These are phyloP conservation scores for Metellina segmentata DNA, from an alignment of 2,888 invertebrate genomes.

Conservation along the genomic window DNA sequence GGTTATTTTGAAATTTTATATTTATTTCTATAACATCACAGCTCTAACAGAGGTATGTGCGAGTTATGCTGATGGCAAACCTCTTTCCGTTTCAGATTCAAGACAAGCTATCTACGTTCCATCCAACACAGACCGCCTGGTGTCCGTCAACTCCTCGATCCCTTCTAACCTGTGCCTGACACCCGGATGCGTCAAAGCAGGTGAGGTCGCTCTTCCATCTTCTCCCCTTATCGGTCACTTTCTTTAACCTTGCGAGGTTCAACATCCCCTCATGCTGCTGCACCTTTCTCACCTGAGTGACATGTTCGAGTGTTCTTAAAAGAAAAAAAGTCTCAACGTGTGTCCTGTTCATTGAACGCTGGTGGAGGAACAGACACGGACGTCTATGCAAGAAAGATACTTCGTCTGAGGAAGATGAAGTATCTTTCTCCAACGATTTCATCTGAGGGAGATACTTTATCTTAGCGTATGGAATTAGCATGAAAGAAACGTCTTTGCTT, in stretches of 20 bases:
- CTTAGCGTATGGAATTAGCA: too few relatives aligned
- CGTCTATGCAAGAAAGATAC: too few relatives aligned
- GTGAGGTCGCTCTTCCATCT: constrained; percentile 81
- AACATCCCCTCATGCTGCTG: neutral
- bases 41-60: too few relatives aligned
- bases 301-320: neutral
- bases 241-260: neutral
- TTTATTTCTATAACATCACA: too few relatives aligned
- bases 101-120: constrained; percentile 58
- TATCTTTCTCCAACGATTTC: too few relatives aligned
- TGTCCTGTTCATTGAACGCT: neutral
- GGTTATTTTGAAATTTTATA: too few relatives aligned
- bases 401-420: too few relatives aligned
- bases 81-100: constrained; percentile 46
- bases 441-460: too few relatives aligned
- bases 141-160: constrained; percentile 21
- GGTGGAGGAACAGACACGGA: too few relatives aligned
- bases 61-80: too few relatives aligned
- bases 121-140: constrained; percentile 55
- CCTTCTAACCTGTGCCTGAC: constrained; percentile 85
- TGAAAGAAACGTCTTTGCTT: too few relatives aligned
- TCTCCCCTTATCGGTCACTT: neutral
- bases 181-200: constrained; percentile 90
- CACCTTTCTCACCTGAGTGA: neutral
- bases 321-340: neutral